Evolutionary conservation across 2,113 vertebrate species (phyloP), one percentile per base, ranked within the genome.

Genomic region (Pseudorectes ferrugineus): DNA sequence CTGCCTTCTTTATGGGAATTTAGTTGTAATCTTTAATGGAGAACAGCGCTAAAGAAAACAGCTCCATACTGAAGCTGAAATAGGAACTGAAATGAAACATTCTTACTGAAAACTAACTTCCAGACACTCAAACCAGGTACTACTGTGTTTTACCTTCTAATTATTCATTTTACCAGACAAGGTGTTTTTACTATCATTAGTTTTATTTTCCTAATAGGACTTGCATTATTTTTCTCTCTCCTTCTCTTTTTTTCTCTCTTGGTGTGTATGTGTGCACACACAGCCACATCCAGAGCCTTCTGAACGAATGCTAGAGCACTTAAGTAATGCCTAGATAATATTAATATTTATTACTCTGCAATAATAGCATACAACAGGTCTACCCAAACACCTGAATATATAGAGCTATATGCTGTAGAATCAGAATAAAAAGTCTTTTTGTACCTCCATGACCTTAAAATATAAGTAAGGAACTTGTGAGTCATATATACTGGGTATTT

Each of bases 241-340:
- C 21, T 20, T 19, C 6, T 57, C 15, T 42, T 63, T 59, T 26
- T 25, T 11, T 85, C 9, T 36, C 11, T n/a, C 22, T 65, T 38
- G 14, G 0, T 43, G 2, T 62, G 14, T 49, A 10, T 20, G 9
- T 1, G 0, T 38, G 4, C 20, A 35, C 12, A 29, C 9, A 40
- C 5, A 45, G 25, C 2, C 2, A 38, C 18, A 46, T 2, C 5
- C 4, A 67, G 2, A 76, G 6, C 25, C 23, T 83, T 80, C 35
- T 77, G 33, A 58, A 94, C 63, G 26, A 86, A 51, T 31, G 7
- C 4, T 54, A 38, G 36, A 74, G 7, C 10, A 73, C 4, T 70
- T 40, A 59, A 52, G 11, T 22, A 80, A 52, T 1, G 1, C 9
- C 8, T 52, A 58, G 28, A 29, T 52, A 3, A 36, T 61, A 9